Percentiles rank a stretch among this genome's conserved stretches.
Evolutionary conservation across 2,797 vertebrate genomes (phyloP).

Genomic region (Eurystomus glaucurus): DNA sequence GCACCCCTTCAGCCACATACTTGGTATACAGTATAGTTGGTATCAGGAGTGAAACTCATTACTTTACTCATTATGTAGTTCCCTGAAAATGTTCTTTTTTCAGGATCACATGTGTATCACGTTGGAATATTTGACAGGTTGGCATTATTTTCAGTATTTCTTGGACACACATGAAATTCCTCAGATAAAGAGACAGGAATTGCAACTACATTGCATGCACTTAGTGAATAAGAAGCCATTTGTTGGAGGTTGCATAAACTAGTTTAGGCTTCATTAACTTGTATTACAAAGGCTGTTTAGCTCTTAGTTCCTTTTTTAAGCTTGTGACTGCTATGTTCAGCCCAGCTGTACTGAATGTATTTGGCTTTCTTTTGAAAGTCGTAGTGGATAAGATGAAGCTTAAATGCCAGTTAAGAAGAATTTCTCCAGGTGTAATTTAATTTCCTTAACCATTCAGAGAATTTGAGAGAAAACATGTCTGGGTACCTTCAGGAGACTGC

Average conservation of each 20-base stretch:
- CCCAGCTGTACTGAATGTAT: not conserved
- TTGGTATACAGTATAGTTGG: not conserved
- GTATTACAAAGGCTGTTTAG: not conserved
- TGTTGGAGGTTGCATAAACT: not conserved
- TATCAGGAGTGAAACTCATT: not conserved
- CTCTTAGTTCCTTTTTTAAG: not conserved
- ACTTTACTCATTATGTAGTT: not conserved
- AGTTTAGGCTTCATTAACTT: not conserved
- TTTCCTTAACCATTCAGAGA: not conserved
- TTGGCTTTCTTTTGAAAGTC: not conserved
- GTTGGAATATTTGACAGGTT: not conserved
- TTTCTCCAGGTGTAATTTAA: not conserved
- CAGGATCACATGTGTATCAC: not conserved
- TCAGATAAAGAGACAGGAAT: not conserved
- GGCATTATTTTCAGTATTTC: not conserved
- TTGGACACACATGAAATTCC: not conserved
- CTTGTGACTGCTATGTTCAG: not conserved
- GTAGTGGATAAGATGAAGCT: not conserved
- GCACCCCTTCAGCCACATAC: not conserved
- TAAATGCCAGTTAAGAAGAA: not conserved
- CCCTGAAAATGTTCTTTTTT: not conserved
- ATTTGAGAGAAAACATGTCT: not conserved
- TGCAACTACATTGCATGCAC: not conserved
- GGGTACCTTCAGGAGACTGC: not conserved
- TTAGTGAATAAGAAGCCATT: not conserved